Conservation (phyloP, 2,888 invertebrate genomes). For the Malthinus flaveolus region DNA sequence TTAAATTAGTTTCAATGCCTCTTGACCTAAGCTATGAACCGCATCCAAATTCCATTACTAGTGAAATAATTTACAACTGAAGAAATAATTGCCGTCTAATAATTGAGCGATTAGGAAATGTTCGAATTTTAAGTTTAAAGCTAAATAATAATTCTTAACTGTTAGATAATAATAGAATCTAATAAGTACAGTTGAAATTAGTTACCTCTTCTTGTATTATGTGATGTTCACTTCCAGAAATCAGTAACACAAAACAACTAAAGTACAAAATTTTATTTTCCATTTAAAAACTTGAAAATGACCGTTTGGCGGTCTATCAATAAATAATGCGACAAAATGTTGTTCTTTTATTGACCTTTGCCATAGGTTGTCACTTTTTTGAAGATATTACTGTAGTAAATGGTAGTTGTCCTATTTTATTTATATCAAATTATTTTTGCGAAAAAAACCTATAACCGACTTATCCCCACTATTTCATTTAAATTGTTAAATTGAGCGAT, state of each 20-base stretch:
- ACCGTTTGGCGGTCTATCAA: conserved; percentile 44
- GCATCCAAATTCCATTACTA: conserved; percentile 24
- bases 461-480: conserved; percentile 9
- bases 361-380: conserved; percentile 24
- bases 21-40: conserved; percentile 27
- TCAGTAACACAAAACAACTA: conserved; percentile 1
- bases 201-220: too few species aligned
- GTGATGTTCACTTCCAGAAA: not conserved
- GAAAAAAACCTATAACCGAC: not conserved
- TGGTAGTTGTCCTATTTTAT: conserved; percentile 26
- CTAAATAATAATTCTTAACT: too few species aligned
- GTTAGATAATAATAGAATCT: too few species aligned
- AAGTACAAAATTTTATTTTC: conserved; percentile 27
- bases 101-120: not conserved
- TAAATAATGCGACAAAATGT: conserved; percentile 46
- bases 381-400: conserved; percentile 17
- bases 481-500: too few species aligned
- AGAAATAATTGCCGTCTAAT: not conserved
- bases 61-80: conserved; percentile 11
- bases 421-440: conserved; percentile 6
- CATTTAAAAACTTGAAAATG: conserved; percentile 40
- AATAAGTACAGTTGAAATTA: too few species aligned
- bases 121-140: too few species aligned
- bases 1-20: conserved; percentile 19
- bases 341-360: conserved; percentile 40